A percentile compares a stretch with the other conserved stretches of the same genome.
phyloP scores from a whole-genome alignment of 2,113 vertebrate genomes.

The Lampris incognitus region DNA sequence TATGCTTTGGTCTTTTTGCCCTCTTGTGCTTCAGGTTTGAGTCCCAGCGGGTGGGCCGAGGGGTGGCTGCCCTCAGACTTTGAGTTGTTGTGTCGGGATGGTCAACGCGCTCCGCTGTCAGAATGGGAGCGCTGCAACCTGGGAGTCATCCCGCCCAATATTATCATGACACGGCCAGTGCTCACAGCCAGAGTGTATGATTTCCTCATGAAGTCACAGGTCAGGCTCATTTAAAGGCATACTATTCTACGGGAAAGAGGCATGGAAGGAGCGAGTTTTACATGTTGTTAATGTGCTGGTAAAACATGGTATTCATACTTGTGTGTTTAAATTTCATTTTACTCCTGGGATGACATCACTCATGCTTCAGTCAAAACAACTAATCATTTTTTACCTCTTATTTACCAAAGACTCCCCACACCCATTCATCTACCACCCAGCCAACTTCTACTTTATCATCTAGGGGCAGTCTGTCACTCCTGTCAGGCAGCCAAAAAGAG shows the following conservation, averaged over 20 bases:
- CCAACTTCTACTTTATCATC: too few relatives aligned
- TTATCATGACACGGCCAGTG: slow-evolving; percentile 89
- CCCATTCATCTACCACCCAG: too few relatives aligned
- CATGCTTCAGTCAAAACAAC: background rate
- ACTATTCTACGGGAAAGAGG: too few relatives aligned
- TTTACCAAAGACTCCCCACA: background rate
- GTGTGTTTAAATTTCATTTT: too few relatives aligned
- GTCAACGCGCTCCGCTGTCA: slow-evolving; percentile 79
- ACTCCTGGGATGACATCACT: background rate
- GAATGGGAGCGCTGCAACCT: slow-evolving; percentile 89
- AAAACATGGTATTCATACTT: too few relatives aligned
- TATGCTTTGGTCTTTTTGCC: too few relatives aligned
- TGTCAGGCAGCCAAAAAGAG: too few relatives aligned
- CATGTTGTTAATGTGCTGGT: too few relatives aligned
- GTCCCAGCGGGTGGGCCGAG: slow-evolving; percentile 83
- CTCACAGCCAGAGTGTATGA: slow-evolving; percentile 85
- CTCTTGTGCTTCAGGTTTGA: slow-evolving; percentile 77
- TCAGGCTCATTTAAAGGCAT: slow-evolving; percentile 45
- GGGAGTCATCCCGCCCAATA: slow-evolving; percentile 85
- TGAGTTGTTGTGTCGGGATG: slow-evolving; percentile 86
- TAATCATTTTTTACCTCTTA: background rate
- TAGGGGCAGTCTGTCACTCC: too few relatives aligned
- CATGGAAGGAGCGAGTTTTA: too few relatives aligned
- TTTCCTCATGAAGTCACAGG: slow-evolving; percentile 90
- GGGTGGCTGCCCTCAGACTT: slow-evolving; percentile 81